A percentile compares a stretch with the other conserved stretches of the same genome.
Evolutionary conservation across 2,113 vertebrate species (phyloP).

Genomic region (Calypte anna): DNA sequence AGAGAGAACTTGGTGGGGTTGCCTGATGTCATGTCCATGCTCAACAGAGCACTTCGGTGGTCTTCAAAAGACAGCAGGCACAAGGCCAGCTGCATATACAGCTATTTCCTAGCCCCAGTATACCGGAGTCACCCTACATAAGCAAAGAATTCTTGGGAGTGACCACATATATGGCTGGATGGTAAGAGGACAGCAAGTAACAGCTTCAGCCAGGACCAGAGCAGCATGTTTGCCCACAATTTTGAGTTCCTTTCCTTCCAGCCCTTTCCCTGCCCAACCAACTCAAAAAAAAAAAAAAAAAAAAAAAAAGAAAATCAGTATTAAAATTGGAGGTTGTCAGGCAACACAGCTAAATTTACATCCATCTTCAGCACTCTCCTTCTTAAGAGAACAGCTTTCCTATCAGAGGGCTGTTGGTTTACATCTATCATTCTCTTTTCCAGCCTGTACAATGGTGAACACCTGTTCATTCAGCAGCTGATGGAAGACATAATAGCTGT

Average conservation of each 20-base stretch:
- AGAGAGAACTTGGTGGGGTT: neutral
- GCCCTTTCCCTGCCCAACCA: neutral
- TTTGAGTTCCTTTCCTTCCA: neutral
- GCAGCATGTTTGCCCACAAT: neutral
- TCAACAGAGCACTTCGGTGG: neutral
- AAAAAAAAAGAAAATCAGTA: neutral
- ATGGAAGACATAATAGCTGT: neutral
- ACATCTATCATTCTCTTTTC: neutral
- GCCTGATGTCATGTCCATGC: accelerated
- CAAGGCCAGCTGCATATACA: neutral
- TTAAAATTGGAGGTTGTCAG: neutral
- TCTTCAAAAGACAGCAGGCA: neutral
- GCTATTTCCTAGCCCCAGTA: accelerated
- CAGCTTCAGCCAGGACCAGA: neutral
- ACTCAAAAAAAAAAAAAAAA: neutral
- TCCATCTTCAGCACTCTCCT: neutral
- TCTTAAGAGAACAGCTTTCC: neutral
- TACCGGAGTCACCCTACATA: neutral
- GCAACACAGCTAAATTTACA: constrained; percentile 15
- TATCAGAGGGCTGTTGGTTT: neutral
- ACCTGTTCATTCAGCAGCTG: constrained; percentile 60
- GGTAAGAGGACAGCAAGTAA: neutral
- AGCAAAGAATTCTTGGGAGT: neutral
- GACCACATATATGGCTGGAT: accelerated
- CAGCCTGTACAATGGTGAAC: neutral